Percentiles rank a stretch among this genome's conserved stretches.
Conservation (phyloP, 2,113 vertebrate species). For the Muntiacus muntjak region DNA sequence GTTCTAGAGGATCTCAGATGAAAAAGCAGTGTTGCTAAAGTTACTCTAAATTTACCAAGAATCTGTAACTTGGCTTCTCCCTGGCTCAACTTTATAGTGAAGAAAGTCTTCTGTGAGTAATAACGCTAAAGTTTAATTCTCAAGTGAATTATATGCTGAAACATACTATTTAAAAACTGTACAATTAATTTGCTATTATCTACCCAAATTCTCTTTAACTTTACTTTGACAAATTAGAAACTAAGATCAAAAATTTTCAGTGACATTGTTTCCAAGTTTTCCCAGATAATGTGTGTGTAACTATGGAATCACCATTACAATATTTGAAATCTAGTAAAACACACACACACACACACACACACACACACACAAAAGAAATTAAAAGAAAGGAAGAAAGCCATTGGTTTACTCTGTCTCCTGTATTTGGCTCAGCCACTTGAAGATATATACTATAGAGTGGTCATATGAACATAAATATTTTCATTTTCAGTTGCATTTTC, state of each 20-base stretch:
- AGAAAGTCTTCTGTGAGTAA: neutral
- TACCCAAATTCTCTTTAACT: neutral
- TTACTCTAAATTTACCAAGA: neutral
- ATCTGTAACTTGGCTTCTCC: neutral
- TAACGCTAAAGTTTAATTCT: neutral
- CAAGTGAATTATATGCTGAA: neutral
- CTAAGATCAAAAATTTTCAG: neutral
- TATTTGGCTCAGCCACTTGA: neutral
- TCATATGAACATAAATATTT: neutral
- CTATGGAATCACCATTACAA: neutral
- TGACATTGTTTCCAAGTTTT: accelerated
- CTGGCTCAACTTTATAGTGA: neutral
- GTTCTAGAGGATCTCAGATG: neutral
- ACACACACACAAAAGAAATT: neutral
- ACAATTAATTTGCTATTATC: neutral
- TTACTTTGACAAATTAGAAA: neutral
- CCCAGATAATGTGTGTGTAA: neutral
- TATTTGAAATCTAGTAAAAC: neutral
- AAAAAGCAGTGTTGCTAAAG: neutral
- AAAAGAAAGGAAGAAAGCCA: neutral
- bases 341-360: too few relatives aligned
- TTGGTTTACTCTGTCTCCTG: neutral
- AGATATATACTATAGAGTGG: neutral
- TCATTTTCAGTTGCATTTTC: neutral
- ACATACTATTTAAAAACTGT: neutral